phyloP scores from a whole-genome alignment of 2,797 vertebrate genomes.

The Hypotaenidia okinawae region DNA sequence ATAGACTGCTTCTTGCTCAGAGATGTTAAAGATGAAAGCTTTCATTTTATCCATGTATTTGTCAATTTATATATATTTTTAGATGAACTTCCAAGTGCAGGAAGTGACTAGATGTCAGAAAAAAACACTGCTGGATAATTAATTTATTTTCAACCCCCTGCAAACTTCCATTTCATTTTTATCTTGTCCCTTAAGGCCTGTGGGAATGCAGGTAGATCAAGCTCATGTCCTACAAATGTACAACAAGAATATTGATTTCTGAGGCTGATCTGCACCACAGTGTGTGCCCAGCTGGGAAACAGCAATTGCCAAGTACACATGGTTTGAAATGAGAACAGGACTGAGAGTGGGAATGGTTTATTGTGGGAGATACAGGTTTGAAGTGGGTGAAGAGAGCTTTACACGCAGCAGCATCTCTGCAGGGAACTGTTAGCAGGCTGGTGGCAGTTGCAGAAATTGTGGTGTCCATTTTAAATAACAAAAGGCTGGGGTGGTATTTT shows the following conservation, averaged over 20 bases:
- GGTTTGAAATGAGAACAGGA: not conserved
- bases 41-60: not conserved
- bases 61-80: not conserved
- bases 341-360: not conserved
- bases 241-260: not conserved
- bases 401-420: not conserved
- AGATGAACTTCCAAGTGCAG: not conserved
- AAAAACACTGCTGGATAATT: not conserved
- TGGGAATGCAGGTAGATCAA: not conserved
- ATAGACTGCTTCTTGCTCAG: not conserved
- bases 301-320: not conserved
- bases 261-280: not conserved
- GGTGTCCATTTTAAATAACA: not conserved
- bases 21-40: not conserved
- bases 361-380: not conserved
- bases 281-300: not conserved
- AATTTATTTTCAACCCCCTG: not conserved
- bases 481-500: not conserved
- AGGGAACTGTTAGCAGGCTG: not conserved
- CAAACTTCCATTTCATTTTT: not conserved
- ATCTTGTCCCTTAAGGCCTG: not conserved
- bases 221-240: not conserved
- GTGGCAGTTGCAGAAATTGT: not conserved
- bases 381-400: not conserved
- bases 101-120: not conserved